Evolutionary conservation across 2,888 invertebrate genomes (phyloP).

Genomic region (Pseudococcus longispinus): DNA sequence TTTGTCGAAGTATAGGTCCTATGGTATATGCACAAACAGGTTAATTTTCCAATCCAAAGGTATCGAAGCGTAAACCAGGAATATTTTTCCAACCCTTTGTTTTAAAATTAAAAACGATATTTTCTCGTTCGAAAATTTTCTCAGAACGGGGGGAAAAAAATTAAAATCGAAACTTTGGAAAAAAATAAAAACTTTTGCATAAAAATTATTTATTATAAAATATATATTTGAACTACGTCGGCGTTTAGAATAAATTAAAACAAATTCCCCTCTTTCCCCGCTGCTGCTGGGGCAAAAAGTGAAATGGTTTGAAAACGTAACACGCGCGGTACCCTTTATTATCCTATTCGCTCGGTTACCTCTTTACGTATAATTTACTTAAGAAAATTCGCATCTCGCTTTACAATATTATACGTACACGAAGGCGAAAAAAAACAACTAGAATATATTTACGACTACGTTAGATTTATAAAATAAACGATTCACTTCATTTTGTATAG

Average conservation of each 20-base stretch:
- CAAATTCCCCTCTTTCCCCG: neutral
- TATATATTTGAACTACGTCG: neutral
- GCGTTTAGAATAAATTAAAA: neutral
- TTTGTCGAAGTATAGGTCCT: neutral
- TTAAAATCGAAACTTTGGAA: neutral
- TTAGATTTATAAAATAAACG: conserved; percentile 1
- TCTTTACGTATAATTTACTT: conserved; percentile 16
- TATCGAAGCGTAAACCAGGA: neutral
- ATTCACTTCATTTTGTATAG: conserved; percentile 1
- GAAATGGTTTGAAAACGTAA: conserved; percentile 11
- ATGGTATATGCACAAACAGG: neutral
- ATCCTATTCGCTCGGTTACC: conserved; percentile 5
- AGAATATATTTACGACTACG: neutral
- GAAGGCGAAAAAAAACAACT: conserved; percentile 3
- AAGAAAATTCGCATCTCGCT: neutral
- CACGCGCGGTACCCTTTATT: neutral
- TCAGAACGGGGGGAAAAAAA: neutral
- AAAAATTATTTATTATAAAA: neutral
- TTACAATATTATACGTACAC: neutral
- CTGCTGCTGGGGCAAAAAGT: neutral
- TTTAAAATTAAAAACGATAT: neutral
- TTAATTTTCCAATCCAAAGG: neutral
- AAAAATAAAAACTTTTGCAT: neutral
- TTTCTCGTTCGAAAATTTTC: neutral
- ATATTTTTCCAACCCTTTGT: neutral